phyloP scores from a whole-genome alignment of 2,888 invertebrate species.

The Rhingia campestris region DNA sequence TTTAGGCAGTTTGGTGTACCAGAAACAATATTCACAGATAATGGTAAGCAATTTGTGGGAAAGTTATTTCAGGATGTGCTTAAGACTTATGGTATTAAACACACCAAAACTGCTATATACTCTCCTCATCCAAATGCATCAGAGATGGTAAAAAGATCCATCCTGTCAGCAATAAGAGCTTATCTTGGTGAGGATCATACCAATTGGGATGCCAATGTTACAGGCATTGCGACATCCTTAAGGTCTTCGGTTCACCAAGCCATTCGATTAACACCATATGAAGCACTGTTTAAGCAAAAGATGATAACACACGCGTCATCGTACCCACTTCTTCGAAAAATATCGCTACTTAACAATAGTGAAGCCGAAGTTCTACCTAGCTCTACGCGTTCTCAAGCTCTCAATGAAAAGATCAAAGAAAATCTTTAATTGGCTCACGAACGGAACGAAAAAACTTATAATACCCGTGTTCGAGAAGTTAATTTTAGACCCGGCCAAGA shows the following conservation, averaged over 20 bases:
- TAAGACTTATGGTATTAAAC: slow-evolving; percentile 30
- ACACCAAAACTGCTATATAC: slow-evolving; percentile 39
- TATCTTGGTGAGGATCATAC: slow-evolving; percentile 28
- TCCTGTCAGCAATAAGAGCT: slow-evolving; percentile 25
- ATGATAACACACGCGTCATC: not conserved
- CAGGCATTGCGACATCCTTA: slow-evolving; percentile 13
- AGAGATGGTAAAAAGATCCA: slow-evolving; percentile 32
- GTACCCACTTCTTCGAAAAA: not conserved
- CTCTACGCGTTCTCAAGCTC: not conserved
- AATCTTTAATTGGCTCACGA: not conserved
- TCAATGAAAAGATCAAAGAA: not conserved
- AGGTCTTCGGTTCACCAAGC: slow-evolving; percentile 11
- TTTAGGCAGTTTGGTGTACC: not conserved
- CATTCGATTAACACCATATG: slow-evolving; percentile 42
- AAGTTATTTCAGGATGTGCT: not conserved
- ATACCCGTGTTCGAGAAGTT: not conserved
- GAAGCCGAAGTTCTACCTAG: not conserved
- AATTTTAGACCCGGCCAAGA: not conserved
- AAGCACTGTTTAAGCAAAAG: slow-evolving; percentile 43
- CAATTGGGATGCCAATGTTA: slow-evolving; percentile 43
- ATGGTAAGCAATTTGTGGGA: slow-evolving; percentile 45
- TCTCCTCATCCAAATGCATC: slow-evolving; percentile 55
- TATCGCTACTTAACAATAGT: not conserved
- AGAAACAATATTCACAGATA: slow-evolving; percentile 31
- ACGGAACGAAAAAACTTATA: not conserved